Percentiles rank a stretch among this genome's conserved stretches.
phyloP scores from a whole-genome alignment of 2,797 vertebrate species.

The Aratinga solstitialis region DNA sequence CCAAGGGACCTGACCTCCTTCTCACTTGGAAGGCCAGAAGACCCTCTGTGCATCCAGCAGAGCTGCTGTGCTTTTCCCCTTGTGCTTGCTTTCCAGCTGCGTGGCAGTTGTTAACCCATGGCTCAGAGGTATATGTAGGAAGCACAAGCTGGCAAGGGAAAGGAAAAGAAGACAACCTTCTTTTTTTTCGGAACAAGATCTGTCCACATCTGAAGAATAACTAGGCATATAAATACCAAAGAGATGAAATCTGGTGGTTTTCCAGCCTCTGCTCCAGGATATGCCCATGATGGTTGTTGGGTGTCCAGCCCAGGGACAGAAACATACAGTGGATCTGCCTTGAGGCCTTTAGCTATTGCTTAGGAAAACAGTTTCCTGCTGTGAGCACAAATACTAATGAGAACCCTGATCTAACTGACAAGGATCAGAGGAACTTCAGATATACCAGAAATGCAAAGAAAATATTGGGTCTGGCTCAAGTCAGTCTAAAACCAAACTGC shows the following conservation, averaged over 20 bases:
- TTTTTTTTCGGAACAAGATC: not conserved
- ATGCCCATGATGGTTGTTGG: not conserved
- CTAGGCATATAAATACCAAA: not conserved
- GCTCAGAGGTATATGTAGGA: not conserved
- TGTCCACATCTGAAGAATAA: not conserved
- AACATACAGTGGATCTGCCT: not conserved
- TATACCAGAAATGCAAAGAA: not conserved
- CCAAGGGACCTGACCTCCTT: not conserved
- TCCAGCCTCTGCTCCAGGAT: not conserved
- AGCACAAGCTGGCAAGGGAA: not conserved
- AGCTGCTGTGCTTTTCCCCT: accelerated
- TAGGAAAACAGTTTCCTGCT: not conserved
- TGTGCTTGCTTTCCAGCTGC: not conserved
- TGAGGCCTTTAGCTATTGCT: not conserved
- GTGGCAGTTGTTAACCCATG: not conserved
- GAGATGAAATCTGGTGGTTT: not conserved
- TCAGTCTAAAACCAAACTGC: not conserved
- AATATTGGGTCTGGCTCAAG: not conserved
- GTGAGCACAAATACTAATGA: not conserved
- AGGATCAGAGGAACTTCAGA: not conserved
- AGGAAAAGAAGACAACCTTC: not conserved
- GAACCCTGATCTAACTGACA: not conserved
- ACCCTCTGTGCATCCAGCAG: not conserved
- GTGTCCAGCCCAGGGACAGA: not conserved
- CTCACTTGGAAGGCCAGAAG: not conserved